Evolutionary conservation across 1,140 invertebrate species (phyloP), one percentile per base, ranked within the genome.

Genomic region (Drosophila pachea): DNA sequence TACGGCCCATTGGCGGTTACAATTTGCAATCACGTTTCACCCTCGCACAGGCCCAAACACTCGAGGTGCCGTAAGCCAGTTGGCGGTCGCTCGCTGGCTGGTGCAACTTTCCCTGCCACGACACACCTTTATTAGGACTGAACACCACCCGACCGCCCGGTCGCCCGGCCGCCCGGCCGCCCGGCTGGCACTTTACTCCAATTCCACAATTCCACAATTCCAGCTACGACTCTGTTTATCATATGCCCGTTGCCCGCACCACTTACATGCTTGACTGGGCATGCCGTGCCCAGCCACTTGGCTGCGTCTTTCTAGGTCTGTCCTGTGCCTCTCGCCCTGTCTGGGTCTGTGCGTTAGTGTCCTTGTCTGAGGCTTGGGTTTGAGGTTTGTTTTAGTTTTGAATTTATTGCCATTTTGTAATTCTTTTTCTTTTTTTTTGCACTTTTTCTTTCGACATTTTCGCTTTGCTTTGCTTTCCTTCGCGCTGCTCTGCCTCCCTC

Each of bases 1-100:
- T 88, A 88, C 86, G 86, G 86, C 86, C 86, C 86, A 88, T 88
- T 88, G 86, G 86, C 86, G 86, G 86, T 88, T 86, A 88, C 86
- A 87, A 88, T 86, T 88, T 88, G 86, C 86, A 88, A 88, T 87
- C 86, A 88, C 86, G 86, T 88, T 88, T 81, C 58, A 50, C 67
- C 63, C 58, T 60, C 54, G 45, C 45, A 53, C 62, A 36, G 50
- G 31, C 33, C 72, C 60, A 33, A 61, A 61, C 40, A 43, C 11
- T 3, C 38, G 38, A 40, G n/a, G 22, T 16, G 16, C 45, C 22
- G 8, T 29, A 14, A 4, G 6, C 43, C 42, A 43, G 42, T 43
- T 14, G 42, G 16, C 49, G 38, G 12, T 59, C 38, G 12, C 38
- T 12, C 38, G 40, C 54, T 55, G 22, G n/a, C 31, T 52, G 48